Base-by-base conservation (phyloP, 2,113 vertebrate species). In the Eolophus roseicapilla region DNA sequence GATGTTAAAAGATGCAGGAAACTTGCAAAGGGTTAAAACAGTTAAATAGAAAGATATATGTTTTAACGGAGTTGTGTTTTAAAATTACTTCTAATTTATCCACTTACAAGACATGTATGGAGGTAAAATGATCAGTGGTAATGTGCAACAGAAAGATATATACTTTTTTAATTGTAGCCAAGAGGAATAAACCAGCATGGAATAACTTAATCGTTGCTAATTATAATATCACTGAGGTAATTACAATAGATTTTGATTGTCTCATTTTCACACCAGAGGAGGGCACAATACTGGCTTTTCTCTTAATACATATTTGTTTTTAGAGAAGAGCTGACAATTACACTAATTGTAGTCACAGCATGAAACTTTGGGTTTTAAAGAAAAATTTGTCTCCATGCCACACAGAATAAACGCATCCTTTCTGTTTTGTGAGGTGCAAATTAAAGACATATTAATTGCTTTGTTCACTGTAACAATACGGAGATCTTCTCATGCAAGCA, bases 191-290 rank as follows among this genome's bases (percentile, higher is more conserved):
- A 98, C 93, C 98, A 98, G 98, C 98, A 98, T 98, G 98, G 98
- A 98, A 98, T 98, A 98, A 98, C 98, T 98, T 99, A 99, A 99
- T 99, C 97, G 98, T 98, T 97, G 97, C 98, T 99, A 99, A 99
- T 99, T 99, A 99, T 98, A 99, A 99, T 99, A 99, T 99, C 98
- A 98, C 98, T 98, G 97, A 98, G 98, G 97, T 99, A 99, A 99
- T 99, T 99, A 99, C 98, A 98, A 99, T 99, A 98, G 98, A 98
- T 99, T 99, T 98, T 99, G 99, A 99, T 99, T 99, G 98, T 99
- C 98, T 99, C 98, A 98, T 98, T 99, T 99, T 98, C 98, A 98
- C 98, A 97, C 98, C 98, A 98, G 98, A 98, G 98, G 98, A 98
- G 98, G 98, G 97, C 98, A 98, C 97, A 97, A 98, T 98, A 98